Percentiles rank a stretch among this genome's conserved stretches.
phyloP scores from a whole-genome alignment of 1,140 invertebrate genomes.

The Anoplolepis gracilipes region DNA sequence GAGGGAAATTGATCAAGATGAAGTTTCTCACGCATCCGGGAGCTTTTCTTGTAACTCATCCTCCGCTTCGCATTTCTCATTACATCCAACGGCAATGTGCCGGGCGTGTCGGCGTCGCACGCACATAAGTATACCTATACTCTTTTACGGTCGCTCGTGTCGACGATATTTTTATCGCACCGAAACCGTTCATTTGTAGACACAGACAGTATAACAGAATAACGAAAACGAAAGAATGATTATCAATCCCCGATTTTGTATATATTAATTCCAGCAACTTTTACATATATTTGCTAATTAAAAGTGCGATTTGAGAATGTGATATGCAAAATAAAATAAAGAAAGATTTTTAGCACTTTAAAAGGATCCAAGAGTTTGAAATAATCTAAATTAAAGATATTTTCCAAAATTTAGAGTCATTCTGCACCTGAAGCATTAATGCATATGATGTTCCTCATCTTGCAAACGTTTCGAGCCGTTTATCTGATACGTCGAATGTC shows the following conservation, averaged over 20 bases:
- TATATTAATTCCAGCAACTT: not conserved
- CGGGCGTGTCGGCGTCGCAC: slow-evolving; percentile 53
- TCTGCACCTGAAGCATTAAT: slow-evolving; percentile 8
- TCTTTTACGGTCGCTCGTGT: slow-evolving; percentile 64
- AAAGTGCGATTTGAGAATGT: not conserved
- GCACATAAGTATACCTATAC: slow-evolving; percentile 49
- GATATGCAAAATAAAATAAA: not conserved
- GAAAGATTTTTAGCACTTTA: not conserved
- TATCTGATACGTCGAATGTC: slow-evolving; percentile 49
- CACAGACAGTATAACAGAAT: not conserved
- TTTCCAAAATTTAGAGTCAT: not conserved
- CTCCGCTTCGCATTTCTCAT: slow-evolving; percentile 54
- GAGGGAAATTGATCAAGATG: slow-evolving; percentile 71
- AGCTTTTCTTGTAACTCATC: slow-evolving; percentile 65
- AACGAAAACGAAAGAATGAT: not conserved
- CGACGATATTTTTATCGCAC: slow-evolving; percentile 59
- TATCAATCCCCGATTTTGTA: not conserved
- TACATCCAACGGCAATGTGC: slow-evolving; percentile 35
- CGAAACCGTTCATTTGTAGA: slow-evolving; percentile 66
- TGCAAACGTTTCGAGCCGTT: slow-evolving; percentile 9
- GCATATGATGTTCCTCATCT: not conserved
- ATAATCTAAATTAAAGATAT: not conserved
- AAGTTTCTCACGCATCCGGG: slow-evolving; percentile 65
- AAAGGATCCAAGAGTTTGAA: not conserved
- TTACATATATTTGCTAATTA: not conserved